Percentiles rank a stretch among this genome's conserved stretches.
phyloP scores from a whole-genome alignment of 2,113 vertebrate genomes.

The Spheniscus mendiculus region DNA sequence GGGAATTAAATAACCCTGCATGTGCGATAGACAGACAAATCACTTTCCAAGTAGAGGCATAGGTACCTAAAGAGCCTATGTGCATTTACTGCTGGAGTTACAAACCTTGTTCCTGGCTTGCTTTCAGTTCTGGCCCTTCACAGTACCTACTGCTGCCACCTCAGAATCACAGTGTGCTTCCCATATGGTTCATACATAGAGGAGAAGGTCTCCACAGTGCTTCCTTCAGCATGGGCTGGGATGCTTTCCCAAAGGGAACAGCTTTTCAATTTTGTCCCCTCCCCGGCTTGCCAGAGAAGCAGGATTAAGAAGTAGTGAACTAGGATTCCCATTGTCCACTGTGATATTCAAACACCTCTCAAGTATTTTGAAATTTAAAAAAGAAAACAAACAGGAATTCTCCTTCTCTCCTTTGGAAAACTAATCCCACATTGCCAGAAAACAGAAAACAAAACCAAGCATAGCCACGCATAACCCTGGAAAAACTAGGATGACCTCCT shows the following conservation, averaged over 20 bases:
- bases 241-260: background rate
- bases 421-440: background rate
- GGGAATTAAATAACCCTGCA: background rate
- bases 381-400: background rate
- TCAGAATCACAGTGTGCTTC: background rate
- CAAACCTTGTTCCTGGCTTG: background rate
- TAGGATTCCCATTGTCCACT: background rate
- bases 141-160: background rate
- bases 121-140: background rate
- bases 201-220: background rate
- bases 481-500: background rate
- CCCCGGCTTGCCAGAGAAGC: background rate
- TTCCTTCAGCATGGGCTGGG: background rate
- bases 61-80: background rate
- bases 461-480: background rate
- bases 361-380: background rate
- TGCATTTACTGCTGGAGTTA: background rate
- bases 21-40: background rate
- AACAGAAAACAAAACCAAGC: background rate
- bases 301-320: background rate
- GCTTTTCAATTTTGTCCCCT: background rate
- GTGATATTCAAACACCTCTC: background rate
- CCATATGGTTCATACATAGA: fast-evolving
- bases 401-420: background rate
- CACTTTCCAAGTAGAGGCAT: background rate